Percentiles rank a stretch among this genome's conserved stretches.
Evolutionary conservation across 2,797 vertebrate genomes (phyloP).

Genomic region (Catamblyrhynchus diadema): DNA sequence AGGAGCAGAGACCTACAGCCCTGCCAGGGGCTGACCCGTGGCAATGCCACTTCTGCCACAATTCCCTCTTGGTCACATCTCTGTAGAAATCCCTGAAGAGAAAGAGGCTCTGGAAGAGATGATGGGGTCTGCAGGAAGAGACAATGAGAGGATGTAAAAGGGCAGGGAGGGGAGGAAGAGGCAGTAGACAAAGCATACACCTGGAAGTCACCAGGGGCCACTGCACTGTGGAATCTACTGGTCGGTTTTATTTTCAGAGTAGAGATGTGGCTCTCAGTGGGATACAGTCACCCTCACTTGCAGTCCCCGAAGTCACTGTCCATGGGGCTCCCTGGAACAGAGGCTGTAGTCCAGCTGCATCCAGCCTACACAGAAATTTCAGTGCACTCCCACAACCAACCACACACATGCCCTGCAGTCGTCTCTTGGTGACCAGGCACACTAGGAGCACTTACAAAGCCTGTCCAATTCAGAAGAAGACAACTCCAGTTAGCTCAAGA

Average conservation of each 20-base stretch:
- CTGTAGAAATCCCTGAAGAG: not conserved
- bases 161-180: not conserved
- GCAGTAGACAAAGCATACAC: not conserved
- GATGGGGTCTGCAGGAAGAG: not conserved
- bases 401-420: accelerated
- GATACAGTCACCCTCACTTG: not conserved
- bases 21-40: not conserved
- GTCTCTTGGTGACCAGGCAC: not conserved
- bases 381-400: not conserved
- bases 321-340: not conserved
- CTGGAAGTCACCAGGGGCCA: not conserved
- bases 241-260: not conserved
- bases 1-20: not conserved
- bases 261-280: not conserved
- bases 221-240: not conserved
- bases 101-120: not conserved
- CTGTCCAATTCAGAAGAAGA: not conserved
- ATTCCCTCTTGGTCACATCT: not conserved
- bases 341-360: not conserved
- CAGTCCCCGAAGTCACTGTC: not conserved
- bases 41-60: not conserved
- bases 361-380: not conserved
- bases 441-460: not conserved
- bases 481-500: not conserved
- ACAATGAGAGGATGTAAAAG: not conserved